A percentile compares a stretch with the other conserved stretches of the same genome.
These are phyloP conservation scores for Lacerta agilis DNA, from an alignment of 2,797 vertebrate genomes.

Conservation along the genomic window DNA sequence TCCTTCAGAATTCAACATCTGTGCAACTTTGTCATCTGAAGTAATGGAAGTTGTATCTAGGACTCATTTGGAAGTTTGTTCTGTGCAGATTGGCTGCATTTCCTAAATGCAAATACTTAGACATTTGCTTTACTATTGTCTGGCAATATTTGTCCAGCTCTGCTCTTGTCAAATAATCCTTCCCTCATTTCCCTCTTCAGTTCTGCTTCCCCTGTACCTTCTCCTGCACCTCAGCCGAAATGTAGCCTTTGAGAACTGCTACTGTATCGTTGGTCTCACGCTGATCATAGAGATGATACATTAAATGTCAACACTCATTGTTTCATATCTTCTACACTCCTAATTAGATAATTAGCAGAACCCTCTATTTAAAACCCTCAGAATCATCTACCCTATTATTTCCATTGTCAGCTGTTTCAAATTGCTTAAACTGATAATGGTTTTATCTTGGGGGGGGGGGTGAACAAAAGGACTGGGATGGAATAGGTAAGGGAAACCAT, in stretches of 20 bases:
- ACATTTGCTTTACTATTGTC: too few relatives aligned
- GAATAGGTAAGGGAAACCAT: too few relatives aligned
- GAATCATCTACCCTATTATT: too few relatives aligned
- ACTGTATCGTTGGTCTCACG: neutral
- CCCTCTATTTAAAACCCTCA: neutral
- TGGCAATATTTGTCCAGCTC: neutral
- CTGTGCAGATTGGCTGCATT: neutral
- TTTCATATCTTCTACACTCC: neutral
- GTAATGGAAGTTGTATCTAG: neutral
- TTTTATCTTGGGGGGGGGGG: too few relatives aligned
- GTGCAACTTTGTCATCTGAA: too few relatives aligned
- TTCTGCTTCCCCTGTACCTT: neutral
- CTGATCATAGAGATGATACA: neutral
- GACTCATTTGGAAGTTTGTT: neutral
- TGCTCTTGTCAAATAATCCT: neutral
- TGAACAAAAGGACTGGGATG: too few relatives aligned
- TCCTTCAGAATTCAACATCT: too few relatives aligned
- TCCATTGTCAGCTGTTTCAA: too few relatives aligned
- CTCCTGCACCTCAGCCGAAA: neutral
- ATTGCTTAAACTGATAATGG: too few relatives aligned
- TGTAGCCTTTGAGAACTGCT: neutral
- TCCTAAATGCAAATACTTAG: neutral
- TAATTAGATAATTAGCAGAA: slow-evolving; percentile 29
- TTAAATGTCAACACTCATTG: neutral
- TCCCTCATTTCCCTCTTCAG: neutral